Evolutionary conservation across 2,113 vertebrate species (phyloP).

Genomic region (Diadophis punctatus): DNA sequence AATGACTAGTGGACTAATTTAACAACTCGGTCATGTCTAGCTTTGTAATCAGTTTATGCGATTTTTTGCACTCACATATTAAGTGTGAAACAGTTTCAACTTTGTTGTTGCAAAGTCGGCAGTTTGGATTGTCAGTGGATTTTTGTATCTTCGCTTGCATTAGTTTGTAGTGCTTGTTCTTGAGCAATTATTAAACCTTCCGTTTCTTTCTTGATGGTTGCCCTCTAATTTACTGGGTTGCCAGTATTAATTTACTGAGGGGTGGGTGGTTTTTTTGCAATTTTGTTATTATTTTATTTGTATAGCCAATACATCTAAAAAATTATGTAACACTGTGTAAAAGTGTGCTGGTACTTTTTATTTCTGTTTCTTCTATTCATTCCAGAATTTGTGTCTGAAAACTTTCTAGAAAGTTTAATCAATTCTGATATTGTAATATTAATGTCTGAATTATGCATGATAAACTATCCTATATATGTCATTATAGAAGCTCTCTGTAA

Average conservation of each 20-base stretch:
- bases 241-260: neutral
- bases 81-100: too few relatives aligned
- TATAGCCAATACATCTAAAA: neutral
- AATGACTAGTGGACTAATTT: too few relatives aligned
- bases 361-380: neutral
- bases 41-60: too few relatives aligned
- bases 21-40: too few relatives aligned
- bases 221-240: too few relatives aligned
- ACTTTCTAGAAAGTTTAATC: neutral
- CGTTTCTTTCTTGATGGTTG: too few relatives aligned
- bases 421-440: constrained; percentile 2
- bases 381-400: neutral
- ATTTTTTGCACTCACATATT: too few relatives aligned
- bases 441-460: neutral
- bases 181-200: too few relatives aligned
- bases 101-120: too few relatives aligned
- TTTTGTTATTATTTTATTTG: neutral
- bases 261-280: neutral
- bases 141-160: too few relatives aligned
- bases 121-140: too few relatives aligned
- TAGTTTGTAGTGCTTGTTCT: too few relatives aligned
- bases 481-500: constrained; percentile 4
- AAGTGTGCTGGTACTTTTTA: neutral
- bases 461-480: constrained; percentile 5
- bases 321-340: neutral